Conservation (phyloP, 2,113 vertebrate genomes). For the Marmota flaviventris region DNA sequence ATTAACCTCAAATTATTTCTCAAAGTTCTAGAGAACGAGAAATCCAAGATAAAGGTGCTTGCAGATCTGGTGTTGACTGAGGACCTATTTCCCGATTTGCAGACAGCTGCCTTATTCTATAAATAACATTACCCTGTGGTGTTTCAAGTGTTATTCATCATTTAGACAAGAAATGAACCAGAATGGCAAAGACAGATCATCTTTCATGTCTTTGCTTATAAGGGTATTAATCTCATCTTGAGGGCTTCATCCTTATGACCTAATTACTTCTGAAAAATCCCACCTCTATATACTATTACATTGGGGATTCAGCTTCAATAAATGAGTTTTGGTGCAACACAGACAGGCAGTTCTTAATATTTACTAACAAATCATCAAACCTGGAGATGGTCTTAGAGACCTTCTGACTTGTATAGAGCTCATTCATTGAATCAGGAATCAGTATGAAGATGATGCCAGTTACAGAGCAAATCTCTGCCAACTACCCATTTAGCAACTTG, state of each 20-base stretch:
- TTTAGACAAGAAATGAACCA: slow-evolving; percentile 30
- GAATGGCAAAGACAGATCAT: not conserved
- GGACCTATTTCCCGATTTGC: not conserved
- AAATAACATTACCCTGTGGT: slow-evolving; percentile 20
- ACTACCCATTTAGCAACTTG: not conserved
- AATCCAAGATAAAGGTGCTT: not conserved
- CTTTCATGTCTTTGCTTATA: not conserved
- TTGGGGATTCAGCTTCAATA: not conserved
- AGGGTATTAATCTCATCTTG: not conserved
- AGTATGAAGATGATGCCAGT: not conserved
- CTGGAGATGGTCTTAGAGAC: not conserved
- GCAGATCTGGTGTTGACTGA: not conserved
- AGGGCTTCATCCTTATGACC: not conserved
- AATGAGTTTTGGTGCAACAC: not conserved
- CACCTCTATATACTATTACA: not conserved
- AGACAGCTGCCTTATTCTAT: not conserved
- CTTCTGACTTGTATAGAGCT: not conserved
- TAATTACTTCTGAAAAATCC: not conserved
- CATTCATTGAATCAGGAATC: not conserved
- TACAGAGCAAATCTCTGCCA: not conserved
- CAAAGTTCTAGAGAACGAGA: not conserved
- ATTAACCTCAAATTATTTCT: not conserved
- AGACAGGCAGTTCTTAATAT: not conserved
- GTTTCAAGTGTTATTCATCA: slow-evolving; percentile 46
- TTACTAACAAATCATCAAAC: not conserved